Conservation (phyloP, 2,113 vertebrate genomes). For the Pachycephala philippinensis region DNA sequence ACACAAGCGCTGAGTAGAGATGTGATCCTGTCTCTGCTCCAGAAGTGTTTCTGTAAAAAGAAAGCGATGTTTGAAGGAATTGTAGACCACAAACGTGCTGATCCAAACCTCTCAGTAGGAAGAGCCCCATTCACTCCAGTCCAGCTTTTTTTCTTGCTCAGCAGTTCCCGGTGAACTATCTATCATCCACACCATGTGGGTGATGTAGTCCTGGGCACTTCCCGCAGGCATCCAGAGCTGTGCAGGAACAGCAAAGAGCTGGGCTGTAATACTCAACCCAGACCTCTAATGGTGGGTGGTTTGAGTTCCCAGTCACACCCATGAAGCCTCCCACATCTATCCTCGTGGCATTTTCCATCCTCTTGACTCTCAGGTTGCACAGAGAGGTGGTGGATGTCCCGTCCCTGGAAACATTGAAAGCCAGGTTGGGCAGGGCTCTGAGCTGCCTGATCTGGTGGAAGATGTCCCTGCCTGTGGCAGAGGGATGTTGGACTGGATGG, state of each 20-base stretch:
- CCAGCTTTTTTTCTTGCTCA: neutral
- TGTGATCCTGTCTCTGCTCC: neutral
- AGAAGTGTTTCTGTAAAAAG: neutral
- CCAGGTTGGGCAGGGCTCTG: neutral
- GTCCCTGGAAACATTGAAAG: neutral
- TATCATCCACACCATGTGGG: neutral
- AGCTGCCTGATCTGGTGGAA: neutral
- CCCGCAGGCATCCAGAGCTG: neutral
- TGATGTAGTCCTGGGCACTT: neutral
- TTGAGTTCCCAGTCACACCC: neutral
- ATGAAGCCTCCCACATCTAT: neutral
- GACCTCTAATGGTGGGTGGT: neutral
- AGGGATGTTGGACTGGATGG: neutral
- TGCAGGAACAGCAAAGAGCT: neutral
- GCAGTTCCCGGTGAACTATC: neutral
- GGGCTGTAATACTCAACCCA: neutral
- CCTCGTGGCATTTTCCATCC: neutral
- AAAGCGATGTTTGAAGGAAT: neutral
- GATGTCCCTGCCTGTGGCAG: neutral
- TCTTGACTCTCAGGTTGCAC: neutral
- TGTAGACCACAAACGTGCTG: neutral
- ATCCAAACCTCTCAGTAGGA: neutral
- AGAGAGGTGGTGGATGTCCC: neutral
- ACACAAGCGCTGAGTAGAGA: rapidly evolving
- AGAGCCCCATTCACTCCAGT: neutral